phyloP scores from a whole-genome alignment of 2,113 vertebrate genomes.

The Rhinolophus ferrumequinum region DNA sequence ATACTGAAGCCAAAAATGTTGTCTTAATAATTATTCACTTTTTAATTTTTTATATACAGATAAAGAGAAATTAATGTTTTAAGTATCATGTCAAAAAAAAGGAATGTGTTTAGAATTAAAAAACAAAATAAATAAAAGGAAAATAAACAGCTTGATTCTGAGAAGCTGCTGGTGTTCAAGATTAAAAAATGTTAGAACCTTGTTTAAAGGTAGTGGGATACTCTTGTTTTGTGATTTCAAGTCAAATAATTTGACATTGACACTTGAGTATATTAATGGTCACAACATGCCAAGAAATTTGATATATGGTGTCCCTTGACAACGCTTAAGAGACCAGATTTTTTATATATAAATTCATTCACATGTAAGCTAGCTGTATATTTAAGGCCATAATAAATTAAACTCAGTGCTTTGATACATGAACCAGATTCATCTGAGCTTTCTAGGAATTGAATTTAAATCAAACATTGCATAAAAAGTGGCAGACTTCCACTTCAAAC shows the following conservation, averaged over 20 bases:
- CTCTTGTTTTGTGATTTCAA: neutral
- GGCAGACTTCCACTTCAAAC: slow-evolving; percentile 5
- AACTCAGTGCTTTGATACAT: neutral
- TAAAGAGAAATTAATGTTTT: neutral
- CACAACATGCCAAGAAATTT: neutral
- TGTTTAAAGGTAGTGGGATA: neutral
- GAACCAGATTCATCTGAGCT: neutral
- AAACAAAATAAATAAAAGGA: neutral
- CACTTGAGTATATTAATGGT: slow-evolving; percentile 19
- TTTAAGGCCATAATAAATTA: slow-evolving; percentile 48
- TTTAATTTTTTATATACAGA: neutral
- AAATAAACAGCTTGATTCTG: neutral
- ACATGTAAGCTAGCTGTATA: neutral
- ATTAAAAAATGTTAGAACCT: neutral
- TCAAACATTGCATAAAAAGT: slow-evolving; percentile 27
- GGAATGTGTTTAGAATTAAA: neutral
- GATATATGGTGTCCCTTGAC: neutral
- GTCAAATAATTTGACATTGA: neutral
- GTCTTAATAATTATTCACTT: neutral
- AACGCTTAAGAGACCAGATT: neutral
- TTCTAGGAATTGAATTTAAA: slow-evolving; percentile 68
- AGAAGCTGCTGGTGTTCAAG: neutral
- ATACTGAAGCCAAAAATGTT: neutral
- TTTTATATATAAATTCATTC: neutral
- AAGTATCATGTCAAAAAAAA: neutral